Evolutionary conservation across 2,888 invertebrate genomes (phyloP).

Genomic region (Actias luna): DNA sequence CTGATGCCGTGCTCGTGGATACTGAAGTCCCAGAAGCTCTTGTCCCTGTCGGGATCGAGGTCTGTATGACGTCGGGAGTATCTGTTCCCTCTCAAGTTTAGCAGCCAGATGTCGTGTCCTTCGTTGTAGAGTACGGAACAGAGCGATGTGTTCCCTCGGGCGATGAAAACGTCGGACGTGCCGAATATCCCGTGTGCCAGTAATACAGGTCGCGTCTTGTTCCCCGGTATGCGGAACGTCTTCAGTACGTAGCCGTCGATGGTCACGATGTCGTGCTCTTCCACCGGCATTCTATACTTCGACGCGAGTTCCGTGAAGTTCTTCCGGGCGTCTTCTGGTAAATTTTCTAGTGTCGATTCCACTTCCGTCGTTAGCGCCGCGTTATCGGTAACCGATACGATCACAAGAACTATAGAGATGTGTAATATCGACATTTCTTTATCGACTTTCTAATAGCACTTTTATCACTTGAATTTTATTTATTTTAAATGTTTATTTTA

Average conservation of each 20-base stretch:
- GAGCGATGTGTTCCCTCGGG: conserved; percentile 45
- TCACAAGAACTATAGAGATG: not conserved
- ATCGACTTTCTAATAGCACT: not conserved
- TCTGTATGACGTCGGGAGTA: conserved; percentile 78
- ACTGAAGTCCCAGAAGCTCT: conserved; percentile 76
- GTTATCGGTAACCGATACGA: not conserved
- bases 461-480: not conserved
- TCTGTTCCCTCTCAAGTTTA: conserved; percentile 80
- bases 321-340: conserved; percentile 38
- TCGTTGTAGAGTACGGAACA: conserved; percentile 57
- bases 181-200: conserved; percentile 46
- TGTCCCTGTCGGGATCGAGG: conserved; percentile 52
- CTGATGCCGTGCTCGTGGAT: conserved; percentile 86
- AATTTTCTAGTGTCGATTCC: conserved; percentile 9
- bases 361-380: conserved; percentile 5
- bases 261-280: conserved; percentile 39
- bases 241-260: conserved; percentile 48
- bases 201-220: conserved; percentile 37
- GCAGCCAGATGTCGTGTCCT: conserved; percentile 72
- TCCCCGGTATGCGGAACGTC: conserved; percentile 42
- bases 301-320: conserved; percentile 40
- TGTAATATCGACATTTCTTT: conserved; percentile 5
- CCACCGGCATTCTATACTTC: conserved; percentile 41
- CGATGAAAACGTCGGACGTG: conserved; percentile 43
- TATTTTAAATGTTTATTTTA: conserved; percentile 1